phyloP scores from a whole-genome alignment of 1,140 invertebrate genomes.

The Cardiocondyla obscurior region DNA sequence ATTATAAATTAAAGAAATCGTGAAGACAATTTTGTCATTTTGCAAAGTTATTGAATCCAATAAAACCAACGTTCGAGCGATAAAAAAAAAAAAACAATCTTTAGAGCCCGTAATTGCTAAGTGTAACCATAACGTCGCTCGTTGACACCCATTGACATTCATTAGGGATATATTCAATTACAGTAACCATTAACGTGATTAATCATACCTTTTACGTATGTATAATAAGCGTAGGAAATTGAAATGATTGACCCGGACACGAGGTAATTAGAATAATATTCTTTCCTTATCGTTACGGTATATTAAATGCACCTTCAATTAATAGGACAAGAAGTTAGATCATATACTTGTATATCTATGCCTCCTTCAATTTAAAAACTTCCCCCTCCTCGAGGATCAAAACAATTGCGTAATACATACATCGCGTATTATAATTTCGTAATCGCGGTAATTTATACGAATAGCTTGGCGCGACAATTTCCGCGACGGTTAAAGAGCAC shows the following conservation, averaged over 20 bases:
- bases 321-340: background rate
- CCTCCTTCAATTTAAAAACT: background rate
- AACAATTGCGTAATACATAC: background rate
- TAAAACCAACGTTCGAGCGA: background rate
- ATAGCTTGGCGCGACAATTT: background rate
- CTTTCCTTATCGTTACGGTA: background rate
- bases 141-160: constrained; percentile 16
- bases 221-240: background rate
- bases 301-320: background rate
- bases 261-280: background rate
- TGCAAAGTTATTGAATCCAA: background rate
- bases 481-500: background rate
- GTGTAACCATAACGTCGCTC: background rate
- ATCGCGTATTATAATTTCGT: too few relatives aligned
- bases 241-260: background rate
- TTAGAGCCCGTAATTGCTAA: background rate
- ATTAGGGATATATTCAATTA: constrained; percentile 13
- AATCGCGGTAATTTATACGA: background rate
- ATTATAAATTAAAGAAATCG: background rate
- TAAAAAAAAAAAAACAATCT: background rate
- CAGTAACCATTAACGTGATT: background rate
- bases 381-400: background rate
- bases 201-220: background rate
- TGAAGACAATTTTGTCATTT: background rate
- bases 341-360: background rate